These are phyloP conservation scores for Papilio demoleus DNA, from an alignment of 2,888 invertebrate species.

Conservation along the genomic window DNA sequence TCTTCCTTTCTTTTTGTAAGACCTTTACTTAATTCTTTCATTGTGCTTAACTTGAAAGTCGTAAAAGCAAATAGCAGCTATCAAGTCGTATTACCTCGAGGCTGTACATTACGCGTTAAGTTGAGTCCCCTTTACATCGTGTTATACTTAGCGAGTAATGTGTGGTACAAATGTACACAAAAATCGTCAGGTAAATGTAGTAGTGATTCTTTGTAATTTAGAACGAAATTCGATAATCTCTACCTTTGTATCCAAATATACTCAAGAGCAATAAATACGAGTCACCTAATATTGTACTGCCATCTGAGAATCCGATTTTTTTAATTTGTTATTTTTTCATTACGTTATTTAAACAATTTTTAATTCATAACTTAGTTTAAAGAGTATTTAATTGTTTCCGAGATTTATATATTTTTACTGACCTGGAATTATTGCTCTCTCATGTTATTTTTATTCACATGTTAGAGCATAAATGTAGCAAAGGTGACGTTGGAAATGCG, in stretches of 20 bases:
- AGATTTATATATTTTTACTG: too few species aligned
- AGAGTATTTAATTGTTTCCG: too few species aligned
- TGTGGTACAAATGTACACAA: background rate
- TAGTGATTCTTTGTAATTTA: background rate
- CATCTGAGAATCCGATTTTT: too few species aligned
- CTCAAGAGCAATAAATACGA: too few species aligned
- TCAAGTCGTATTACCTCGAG: background rate
- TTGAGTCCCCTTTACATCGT: background rate
- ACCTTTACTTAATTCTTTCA: background rate
- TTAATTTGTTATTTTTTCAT: too few species aligned
- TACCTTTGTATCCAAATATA: too few species aligned
- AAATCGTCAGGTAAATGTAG: background rate
- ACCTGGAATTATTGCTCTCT: too few species aligned
- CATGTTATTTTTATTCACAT: background rate
- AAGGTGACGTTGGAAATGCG: conserved; percentile 13
- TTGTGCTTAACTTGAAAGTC: background rate
- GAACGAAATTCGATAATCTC: too few species aligned
- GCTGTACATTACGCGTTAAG: background rate
- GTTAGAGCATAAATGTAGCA: conserved; percentile 2
- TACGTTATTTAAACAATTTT: too few species aligned
- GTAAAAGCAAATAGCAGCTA: conserved; percentile 13
- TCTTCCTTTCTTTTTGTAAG: background rate
- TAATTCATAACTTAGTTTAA: too few species aligned
- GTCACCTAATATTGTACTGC: too few species aligned
- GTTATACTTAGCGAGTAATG: background rate